Conservation (phyloP, 2,888 invertebrate species). For the Cyclophora punctaria region DNA sequence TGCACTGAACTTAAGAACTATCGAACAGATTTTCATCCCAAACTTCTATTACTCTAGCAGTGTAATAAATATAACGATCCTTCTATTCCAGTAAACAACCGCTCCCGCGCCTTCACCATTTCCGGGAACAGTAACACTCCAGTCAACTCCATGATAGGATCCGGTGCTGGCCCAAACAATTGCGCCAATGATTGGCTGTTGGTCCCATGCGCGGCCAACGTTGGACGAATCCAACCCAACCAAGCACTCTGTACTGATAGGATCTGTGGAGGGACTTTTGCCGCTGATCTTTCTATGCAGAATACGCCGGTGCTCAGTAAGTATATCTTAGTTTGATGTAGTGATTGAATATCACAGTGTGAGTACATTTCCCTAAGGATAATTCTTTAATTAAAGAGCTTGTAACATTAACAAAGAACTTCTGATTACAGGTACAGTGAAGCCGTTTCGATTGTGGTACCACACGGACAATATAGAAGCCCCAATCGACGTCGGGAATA, state of each 20-base stretch:
- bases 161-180: constrained; percentile 78
- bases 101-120: constrained; percentile 83
- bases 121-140: constrained; percentile 84
- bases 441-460: constrained; percentile 85
- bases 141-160: constrained; percentile 81
- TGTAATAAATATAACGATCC: neutral
- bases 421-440: constrained; percentile 79
- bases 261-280: constrained; percentile 88
- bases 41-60: too few relatives aligned
- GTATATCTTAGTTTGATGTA: constrained; percentile 28
- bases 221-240: constrained; percentile 75
- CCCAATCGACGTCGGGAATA: constrained; percentile 82
- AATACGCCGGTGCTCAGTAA: constrained; percentile 83
- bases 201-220: constrained; percentile 84
- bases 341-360: too few relatives aligned
- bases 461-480: constrained; percentile 86
- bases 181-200: constrained; percentile 87
- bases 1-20: too few relatives aligned
- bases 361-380: too few relatives aligned
- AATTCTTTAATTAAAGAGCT: neutral
- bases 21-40: too few relatives aligned
- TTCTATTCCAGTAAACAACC: constrained; percentile 76
- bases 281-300: constrained; percentile 80
- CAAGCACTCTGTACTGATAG: constrained; percentile 83
- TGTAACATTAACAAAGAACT: neutral